Evolutionary conservation across 2,113 vertebrate species (phyloP).

Genomic region (Tonatia bakeri): DNA sequence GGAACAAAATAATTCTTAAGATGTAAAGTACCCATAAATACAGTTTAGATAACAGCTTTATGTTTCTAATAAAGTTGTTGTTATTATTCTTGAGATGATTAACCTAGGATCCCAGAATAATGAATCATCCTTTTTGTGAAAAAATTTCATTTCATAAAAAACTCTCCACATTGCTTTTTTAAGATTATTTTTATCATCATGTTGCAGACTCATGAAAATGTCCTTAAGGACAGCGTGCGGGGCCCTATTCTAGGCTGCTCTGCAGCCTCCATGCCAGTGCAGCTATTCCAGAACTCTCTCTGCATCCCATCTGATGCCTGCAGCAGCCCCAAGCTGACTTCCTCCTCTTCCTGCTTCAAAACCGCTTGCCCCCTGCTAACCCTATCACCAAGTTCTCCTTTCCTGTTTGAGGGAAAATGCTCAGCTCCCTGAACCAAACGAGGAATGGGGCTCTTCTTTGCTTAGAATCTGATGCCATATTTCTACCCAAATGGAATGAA

Average conservation of each 20-base stretch:
- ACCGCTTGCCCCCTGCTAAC: background rate
- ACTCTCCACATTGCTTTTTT: background rate
- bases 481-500: background rate
- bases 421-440: background rate
- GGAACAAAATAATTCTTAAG: background rate
- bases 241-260: background rate
- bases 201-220: background rate
- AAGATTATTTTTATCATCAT: background rate
- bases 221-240: background rate
- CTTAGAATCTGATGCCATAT: background rate
- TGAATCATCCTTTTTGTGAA: background rate
- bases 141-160: background rate
- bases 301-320: background rate
- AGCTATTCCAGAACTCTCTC: background rate
- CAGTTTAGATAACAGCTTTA: background rate
- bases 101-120: background rate
- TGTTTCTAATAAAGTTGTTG: background rate
- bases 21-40: background rate
- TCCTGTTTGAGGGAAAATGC: background rate
- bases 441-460: background rate
- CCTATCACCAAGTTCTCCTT: background rate
- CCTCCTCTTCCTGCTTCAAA: constrained; percentile 27
- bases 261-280: background rate
- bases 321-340: background rate
- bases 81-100: constrained; percentile 11